Evolutionary conservation across 2,888 invertebrate species (phyloP).

Genomic region (Drosophila vallismaia): DNA sequence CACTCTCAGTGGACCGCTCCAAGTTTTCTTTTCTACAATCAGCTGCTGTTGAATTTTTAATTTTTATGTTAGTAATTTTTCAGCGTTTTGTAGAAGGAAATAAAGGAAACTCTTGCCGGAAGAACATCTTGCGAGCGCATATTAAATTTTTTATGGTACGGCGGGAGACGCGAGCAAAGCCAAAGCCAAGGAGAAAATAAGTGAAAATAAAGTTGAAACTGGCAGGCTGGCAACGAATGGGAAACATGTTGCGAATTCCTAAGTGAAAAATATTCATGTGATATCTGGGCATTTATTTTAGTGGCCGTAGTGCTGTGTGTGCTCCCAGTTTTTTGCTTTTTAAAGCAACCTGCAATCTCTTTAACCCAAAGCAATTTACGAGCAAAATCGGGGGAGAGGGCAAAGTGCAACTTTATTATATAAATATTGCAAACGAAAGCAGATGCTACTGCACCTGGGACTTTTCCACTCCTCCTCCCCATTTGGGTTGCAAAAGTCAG

Average conservation of each 20-base stretch:
- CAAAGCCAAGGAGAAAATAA: slow-evolving; percentile 25
- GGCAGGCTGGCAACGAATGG: slow-evolving; percentile 16
- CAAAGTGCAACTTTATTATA: slow-evolving; percentile 70
- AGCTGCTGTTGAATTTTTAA: slow-evolving; percentile 80
- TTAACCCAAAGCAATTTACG: slow-evolving; percentile 63
- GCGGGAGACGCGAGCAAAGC: slow-evolving; percentile 61
- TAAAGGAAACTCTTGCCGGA: slow-evolving; percentile 45
- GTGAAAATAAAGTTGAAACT: slow-evolving; percentile 30
- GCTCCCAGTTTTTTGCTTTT: slow-evolving; percentile 11
- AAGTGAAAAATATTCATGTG: slow-evolving; percentile 32
- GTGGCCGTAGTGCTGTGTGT: slow-evolving; percentile 33
- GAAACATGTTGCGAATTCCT: slow-evolving; percentile 49
- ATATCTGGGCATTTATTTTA: slow-evolving; percentile 25
- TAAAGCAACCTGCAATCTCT: slow-evolving; percentile 22
- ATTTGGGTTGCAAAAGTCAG: slow-evolving; percentile 24
- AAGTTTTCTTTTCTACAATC: slow-evolving; percentile 57
- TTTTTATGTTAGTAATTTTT: slow-evolving; percentile 80
- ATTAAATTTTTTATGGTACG: slow-evolving; percentile 66
- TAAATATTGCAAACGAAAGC: slow-evolving; percentile 72
- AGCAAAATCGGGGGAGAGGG: slow-evolving; percentile 42
- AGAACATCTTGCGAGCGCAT: slow-evolving; percentile 74
- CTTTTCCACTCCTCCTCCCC: neutral
- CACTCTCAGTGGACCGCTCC: slow-evolving; percentile 16
- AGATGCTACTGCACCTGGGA: slow-evolving; percentile 40
- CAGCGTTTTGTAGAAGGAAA: slow-evolving; percentile 53